phyloP scores from a whole-genome alignment of 1,140 invertebrate genomes.

The Caenorhabditis brenneri region DNA sequence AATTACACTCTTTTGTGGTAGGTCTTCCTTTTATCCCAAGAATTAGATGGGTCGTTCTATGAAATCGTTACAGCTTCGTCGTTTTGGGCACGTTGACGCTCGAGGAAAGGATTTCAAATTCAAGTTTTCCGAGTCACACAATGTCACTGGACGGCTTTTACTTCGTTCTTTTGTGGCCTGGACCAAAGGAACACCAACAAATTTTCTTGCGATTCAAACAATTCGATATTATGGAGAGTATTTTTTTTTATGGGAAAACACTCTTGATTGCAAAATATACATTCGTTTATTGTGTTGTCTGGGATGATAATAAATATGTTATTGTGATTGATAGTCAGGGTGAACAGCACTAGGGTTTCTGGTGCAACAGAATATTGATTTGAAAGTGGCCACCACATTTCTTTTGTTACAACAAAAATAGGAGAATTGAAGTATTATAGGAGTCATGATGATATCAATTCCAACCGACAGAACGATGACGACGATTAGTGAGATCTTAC shows the following conservation, averaged over 20 bases:
- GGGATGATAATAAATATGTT: too few relatives aligned
- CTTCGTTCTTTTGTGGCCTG: neutral
- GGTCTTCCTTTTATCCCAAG: neutral
- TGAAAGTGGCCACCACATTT: neutral
- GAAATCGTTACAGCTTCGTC: conserved; percentile 1
- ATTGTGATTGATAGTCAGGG: neutral
- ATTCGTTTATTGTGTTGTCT: too few relatives aligned
- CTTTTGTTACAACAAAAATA: neutral
- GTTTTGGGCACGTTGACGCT: conserved; percentile 13
- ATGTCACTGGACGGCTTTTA: neutral
- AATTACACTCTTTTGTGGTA: neutral
- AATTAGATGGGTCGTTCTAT: too few relatives aligned
- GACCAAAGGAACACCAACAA: neutral
- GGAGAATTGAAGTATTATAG: neutral
- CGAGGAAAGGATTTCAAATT: neutral
- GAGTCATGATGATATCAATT: neutral
- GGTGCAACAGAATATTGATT: neutral
- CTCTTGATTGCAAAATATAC: too few relatives aligned
- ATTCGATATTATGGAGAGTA: conserved; percentile 35
- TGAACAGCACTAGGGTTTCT: neutral
- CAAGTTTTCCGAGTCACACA: conserved; percentile 24
- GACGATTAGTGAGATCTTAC: neutral
- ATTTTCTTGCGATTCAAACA: neutral
- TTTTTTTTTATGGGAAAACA: neutral
- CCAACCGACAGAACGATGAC: neutral